These are phyloP conservation scores for Catharus fuscescens DNA, from an alignment of 2,113 vertebrate genomes.

Conservation along the genomic window DNA sequence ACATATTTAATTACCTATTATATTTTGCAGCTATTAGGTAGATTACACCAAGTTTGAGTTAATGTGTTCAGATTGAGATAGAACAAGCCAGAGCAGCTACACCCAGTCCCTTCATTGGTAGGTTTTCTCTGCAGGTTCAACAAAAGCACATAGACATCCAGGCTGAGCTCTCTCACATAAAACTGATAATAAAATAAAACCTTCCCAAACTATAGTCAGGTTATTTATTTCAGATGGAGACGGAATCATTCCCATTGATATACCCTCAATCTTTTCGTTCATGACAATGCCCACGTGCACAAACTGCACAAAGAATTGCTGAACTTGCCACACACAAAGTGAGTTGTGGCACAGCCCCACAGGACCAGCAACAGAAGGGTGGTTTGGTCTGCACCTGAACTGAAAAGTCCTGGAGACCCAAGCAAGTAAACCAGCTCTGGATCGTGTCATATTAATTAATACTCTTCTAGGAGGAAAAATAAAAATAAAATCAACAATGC, in stretches of 20 bases:
- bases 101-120: neutral
- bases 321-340: neutral
- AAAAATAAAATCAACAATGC: neutral
- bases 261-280: neutral
- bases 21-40: neutral
- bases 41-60: neutral
- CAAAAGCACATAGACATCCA: neutral
- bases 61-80: neutral
- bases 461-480: neutral
- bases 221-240: neutral
- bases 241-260: neutral
- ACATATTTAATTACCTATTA: neutral
- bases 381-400: neutral
- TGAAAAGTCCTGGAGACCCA: neutral
- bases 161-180: neutral
- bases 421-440: neutral
- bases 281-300: neutral
- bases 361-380: neutral
- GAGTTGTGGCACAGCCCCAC: neutral
- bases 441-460: rapidly evolving
- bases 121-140: neutral
- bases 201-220: neutral
- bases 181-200: neutral
- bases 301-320: neutral
- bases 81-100: neutral